Base-by-base conservation (phyloP, 2,797 vertebrate genomes). In the Hylomyscus alleni region DNA sequence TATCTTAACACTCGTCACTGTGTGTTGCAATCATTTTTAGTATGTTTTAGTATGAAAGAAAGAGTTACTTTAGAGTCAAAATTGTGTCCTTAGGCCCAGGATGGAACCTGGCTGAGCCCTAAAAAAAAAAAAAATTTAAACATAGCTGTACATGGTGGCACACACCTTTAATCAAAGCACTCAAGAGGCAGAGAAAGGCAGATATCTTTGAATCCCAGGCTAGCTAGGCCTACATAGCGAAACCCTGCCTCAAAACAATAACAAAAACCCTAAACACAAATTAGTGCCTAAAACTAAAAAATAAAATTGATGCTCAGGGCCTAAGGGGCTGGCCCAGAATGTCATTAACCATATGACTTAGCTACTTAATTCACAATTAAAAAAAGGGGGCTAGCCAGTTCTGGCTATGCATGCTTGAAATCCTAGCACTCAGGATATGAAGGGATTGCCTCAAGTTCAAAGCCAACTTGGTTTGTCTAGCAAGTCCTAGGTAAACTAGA, bases 61-160 rank as follows among this genome's bases (percentile, higher is more conserved):
- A 81, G 76, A 80, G 14, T 88, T 90, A 72, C 80, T 88, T 96
- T 17, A 75, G 47, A 92, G 54, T 72, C 80, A 29, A 73, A 83
- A 73, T 85, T 82, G 3, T n/a, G 14, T 81, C 67, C 52, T 56
- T 58, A 93, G 47, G 40, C n/a, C 31, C n/a, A 47, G 37, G 11
- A 31, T 22, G 65, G 44, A 52, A 65, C 89, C 60, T 91, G n/a
- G 20, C 72, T 6, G 29, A 89, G 40, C 40, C 89, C 85, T 92
- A 62, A 56, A 44, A 91, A 76, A 52, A 91, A 76, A 52, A 44
- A 34, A 94, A 19, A 87, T 34, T 10, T 95, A 83, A 76, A 62
- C 54, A 56, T 4, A 4, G 8, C 65, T 19, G 13, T 13, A 34
- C 24, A 40, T 37, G 22, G 65, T n/a, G n/a, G 47, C 11, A 6